A percentile compares a stretch with the other conserved stretches of the same genome.
phyloP scores from a whole-genome alignment of 2,113 vertebrate species.

The Egretta garzetta region DNA sequence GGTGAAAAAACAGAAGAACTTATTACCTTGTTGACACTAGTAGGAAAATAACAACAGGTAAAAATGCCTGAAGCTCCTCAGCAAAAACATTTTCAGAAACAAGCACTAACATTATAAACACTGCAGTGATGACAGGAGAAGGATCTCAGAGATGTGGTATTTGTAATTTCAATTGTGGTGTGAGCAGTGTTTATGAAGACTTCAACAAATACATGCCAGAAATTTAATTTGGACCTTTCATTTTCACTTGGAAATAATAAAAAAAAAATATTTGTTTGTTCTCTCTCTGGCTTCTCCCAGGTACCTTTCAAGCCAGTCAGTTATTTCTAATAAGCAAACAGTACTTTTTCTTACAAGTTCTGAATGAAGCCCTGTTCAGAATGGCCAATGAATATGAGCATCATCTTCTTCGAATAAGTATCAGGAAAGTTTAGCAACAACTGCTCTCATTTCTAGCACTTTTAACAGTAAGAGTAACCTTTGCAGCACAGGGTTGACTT shows the following conservation, averaged over 20 bases:
- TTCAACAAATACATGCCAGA: neutral
- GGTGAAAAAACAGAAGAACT: neutral
- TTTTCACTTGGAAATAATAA: neutral
- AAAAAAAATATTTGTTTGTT: neutral
- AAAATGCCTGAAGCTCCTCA: neutral
- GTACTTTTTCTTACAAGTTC: neutral
- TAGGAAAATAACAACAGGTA: neutral
- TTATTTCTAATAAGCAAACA: neutral
- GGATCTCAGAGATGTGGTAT: neutral
- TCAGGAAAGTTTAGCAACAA: neutral
- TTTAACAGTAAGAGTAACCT: neutral
- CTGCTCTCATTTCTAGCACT: neutral
- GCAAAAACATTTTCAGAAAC: neutral
- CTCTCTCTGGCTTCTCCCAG: neutral
- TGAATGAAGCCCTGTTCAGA: neutral
- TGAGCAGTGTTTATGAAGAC: neutral
- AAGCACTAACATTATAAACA: neutral
- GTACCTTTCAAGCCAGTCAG: neutral
- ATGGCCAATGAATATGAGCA: neutral
- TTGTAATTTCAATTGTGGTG: neutral
- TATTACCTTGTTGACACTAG: neutral
- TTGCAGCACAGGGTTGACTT: neutral
- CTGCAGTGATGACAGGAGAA: neutral
- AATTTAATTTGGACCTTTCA: neutral
- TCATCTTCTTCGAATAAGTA: neutral